phyloP scores from a whole-genome alignment of 2,888 invertebrate genomes.

The Crepidodera aurea region DNA sequence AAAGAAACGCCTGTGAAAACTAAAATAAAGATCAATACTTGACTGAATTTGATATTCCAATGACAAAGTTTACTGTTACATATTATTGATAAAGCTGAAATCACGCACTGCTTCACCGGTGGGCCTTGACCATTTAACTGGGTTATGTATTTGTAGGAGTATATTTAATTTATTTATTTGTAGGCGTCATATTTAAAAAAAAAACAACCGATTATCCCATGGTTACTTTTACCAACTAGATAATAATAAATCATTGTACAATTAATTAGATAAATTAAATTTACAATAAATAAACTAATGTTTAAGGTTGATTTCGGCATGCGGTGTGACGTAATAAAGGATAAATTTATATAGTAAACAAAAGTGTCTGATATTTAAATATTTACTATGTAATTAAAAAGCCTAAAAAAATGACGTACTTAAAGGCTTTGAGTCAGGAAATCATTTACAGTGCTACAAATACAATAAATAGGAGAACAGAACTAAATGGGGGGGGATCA shows the following conservation, averaged over 20 bases:
- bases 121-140: neutral
- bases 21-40: neutral
- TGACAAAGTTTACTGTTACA: neutral
- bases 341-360: neutral
- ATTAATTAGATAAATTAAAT: neutral
- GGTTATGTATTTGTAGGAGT: conserved; percentile 5
- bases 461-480: too few species aligned
- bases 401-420: too few species aligned
- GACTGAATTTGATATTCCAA: neutral
- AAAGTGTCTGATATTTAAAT: too few species aligned
- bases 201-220: too few species aligned
- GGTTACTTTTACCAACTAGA: too few species aligned
- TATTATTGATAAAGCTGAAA: conserved; percentile 5
- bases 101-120: neutral
- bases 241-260: too few species aligned
- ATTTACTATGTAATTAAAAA: too few species aligned
- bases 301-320: neutral
- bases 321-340: neutral
- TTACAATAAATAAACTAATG: neutral
- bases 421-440: too few species aligned
- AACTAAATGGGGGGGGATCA: too few species aligned
- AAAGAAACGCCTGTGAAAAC: too few species aligned
- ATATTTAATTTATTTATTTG: neutral
- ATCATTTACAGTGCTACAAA: too few species aligned
- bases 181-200: too few species aligned